Percentiles rank a stretch among this genome's conserved stretches.
These are phyloP conservation scores for Zygothrica quintamaculata DNA, from an alignment of 2,888 invertebrate species.

Conservation along the genomic window DNA sequence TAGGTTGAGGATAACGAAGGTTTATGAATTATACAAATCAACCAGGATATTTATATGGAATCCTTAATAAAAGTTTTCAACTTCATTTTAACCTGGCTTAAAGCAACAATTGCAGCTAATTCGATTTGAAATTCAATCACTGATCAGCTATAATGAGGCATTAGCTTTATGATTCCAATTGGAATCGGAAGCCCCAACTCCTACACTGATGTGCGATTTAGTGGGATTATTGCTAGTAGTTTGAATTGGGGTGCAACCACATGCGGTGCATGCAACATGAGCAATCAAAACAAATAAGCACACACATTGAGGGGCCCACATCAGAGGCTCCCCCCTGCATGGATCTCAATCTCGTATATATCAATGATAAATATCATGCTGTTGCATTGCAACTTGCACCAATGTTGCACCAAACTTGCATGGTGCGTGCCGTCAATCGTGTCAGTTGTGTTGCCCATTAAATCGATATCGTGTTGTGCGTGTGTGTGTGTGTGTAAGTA, in stretches of 20 bases:
- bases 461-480: slow-evolving; percentile 79
- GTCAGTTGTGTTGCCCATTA: slow-evolving; percentile 73
- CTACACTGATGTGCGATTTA: too few relatives aligned
- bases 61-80: neutral
- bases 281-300: slow-evolving; percentile 22
- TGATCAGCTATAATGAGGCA: slow-evolving; percentile 43
- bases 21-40: too few relatives aligned
- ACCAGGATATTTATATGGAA: neutral
- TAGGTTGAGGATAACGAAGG: too few relatives aligned
- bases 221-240: too few relatives aligned
- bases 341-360: slow-evolving; percentile 39
- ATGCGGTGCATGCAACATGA: slow-evolving; percentile 31
- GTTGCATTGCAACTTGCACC: slow-evolving; percentile 37
- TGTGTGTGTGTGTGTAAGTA: slow-evolving; percentile 74
- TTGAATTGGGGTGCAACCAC: slow-evolving; percentile 30
- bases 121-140: slow-evolving; percentile 71
- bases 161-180: slow-evolving; percentile 13
- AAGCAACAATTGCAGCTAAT: slow-evolving; percentile 69
- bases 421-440: slow-evolving; percentile 73
- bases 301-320: slow-evolving; percentile 15
- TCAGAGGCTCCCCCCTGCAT: slow-evolving; percentile 50
- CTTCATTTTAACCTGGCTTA: neutral
- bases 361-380: slow-evolving; percentile 70
- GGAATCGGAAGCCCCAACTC: slow-evolving; percentile 31
- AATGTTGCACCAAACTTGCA: slow-evolving; percentile 40